Evolutionary conservation across 2,797 vertebrate genomes (phyloP).

Genomic region (Capromys pilorides): DNA sequence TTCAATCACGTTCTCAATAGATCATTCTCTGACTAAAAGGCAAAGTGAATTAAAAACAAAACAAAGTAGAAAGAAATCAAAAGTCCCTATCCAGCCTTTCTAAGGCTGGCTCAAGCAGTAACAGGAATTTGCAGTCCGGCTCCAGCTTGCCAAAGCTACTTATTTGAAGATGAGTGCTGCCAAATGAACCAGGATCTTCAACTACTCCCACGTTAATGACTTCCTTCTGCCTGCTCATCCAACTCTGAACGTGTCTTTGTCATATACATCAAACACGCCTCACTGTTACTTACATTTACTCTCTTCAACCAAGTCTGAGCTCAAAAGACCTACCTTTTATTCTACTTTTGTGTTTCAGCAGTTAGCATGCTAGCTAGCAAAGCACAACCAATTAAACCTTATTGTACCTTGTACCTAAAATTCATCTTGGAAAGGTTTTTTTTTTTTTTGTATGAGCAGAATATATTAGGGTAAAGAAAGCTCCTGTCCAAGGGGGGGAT

Average conservation of each 20-base stretch:
- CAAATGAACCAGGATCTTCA: not conserved
- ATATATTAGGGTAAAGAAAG: no score
- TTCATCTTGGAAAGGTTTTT: not conserved
- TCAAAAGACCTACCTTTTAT: not conserved
- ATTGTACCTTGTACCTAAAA: not conserved
- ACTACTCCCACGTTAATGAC: not conserved
- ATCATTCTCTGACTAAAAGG: not conserved
- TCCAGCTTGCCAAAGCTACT: slow-evolving; percentile 2
- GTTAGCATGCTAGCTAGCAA: not conserved
- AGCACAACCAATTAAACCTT: not conserved
- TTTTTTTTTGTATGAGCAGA: no score
- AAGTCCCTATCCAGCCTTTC: not conserved
- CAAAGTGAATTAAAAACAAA: not conserved
- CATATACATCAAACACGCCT: not conserved
- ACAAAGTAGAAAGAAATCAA: not conserved
- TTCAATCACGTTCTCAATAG: not conserved
- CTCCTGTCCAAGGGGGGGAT: no score
- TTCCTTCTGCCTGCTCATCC: not conserved
- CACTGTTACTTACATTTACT: not conserved
- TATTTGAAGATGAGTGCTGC: not conserved
- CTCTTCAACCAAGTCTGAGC: slow-evolving; percentile 11
- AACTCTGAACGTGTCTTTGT: not conserved
- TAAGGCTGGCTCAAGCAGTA: not conserved
- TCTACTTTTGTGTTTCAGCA: not conserved
- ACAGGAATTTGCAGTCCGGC: not conserved